Percentiles rank a stretch among this genome's conserved stretches.
These are phyloP conservation scores for Parnassius orleans DNA, from an alignment of 2,888 invertebrate genomes.

Conservation along the genomic window DNA sequence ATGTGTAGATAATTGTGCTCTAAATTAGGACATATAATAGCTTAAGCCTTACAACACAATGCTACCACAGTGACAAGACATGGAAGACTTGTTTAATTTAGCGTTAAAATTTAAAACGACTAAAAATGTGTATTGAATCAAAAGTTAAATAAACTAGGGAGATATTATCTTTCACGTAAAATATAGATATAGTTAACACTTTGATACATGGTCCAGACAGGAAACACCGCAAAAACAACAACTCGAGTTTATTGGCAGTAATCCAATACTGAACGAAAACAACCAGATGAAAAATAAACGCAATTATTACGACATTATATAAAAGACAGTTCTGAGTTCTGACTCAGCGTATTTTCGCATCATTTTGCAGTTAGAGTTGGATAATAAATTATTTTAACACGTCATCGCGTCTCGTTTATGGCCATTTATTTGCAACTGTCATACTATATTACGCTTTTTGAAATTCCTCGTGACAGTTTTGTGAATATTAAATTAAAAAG, in stretches of 20 bases:
- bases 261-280: slow-evolving; percentile 34
- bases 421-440: slow-evolving; percentile 22
- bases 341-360: slow-evolving; percentile 3
- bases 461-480: slow-evolving; percentile 1
- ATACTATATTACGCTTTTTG: slow-evolving; percentile 12
- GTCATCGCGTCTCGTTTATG: slow-evolving; percentile 17
- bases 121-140: too few species aligned
- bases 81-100: too few species aligned
- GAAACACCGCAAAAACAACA: slow-evolving; percentile 34
- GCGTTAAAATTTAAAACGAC: too few species aligned
- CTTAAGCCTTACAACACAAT: too few species aligned
- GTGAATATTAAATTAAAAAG: slow-evolving; percentile 5
- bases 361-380: slow-evolving; percentile 6
- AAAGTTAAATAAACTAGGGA: neutral
- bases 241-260: slow-evolving; percentile 33
- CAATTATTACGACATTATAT: slow-evolving; percentile 23
- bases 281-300: slow-evolving; percentile 28
- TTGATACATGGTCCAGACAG: slow-evolving; percentile 31
- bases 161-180: slow-evolving; percentile 4
- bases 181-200: neutral
- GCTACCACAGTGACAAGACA: too few species aligned
- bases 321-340: slow-evolving; percentile 3
- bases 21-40: too few species aligned
- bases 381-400: slow-evolving; percentile 19
- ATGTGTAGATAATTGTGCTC: too few species aligned